These are phyloP conservation scores for Eupithecia vulgata DNA, from an alignment of 2,888 invertebrate genomes.

Conservation along the genomic window DNA sequence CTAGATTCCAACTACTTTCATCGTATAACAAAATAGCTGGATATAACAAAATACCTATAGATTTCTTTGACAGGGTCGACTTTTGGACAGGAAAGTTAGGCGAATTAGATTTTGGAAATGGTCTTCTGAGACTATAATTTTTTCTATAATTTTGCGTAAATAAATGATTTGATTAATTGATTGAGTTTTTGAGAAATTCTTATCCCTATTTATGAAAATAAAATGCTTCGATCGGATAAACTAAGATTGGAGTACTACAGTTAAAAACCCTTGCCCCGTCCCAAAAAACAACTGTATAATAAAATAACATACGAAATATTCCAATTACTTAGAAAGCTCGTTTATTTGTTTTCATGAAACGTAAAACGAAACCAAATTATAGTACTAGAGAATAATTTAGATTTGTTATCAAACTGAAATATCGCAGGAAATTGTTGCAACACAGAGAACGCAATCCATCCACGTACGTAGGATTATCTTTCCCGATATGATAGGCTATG, in stretches of 20 bases:
- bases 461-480: conserved; percentile 1
- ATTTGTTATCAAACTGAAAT: neutral
- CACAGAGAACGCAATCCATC: neutral
- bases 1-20: neutral
- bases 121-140: too few species aligned
- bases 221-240: neutral
- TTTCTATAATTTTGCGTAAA: too few species aligned
- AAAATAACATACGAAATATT: neutral
- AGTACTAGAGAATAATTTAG: neutral
- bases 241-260: neutral
- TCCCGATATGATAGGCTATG: neutral
- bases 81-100: too few species aligned
- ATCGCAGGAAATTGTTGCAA: neutral
- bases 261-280: neutral
- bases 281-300: neutral
- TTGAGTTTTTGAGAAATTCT: neutral
- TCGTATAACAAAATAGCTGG: neutral
- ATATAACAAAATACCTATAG: too few species aligned
- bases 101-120: too few species aligned
- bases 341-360: neutral
- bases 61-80: too few species aligned
- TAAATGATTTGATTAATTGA: too few species aligned
- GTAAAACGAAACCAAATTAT: neutral
- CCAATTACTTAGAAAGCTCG: neutral
- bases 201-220: neutral